Evolutionary conservation across 2,797 vertebrate genomes (phyloP).

Genomic region (Trematomus bernacchii): DNA sequence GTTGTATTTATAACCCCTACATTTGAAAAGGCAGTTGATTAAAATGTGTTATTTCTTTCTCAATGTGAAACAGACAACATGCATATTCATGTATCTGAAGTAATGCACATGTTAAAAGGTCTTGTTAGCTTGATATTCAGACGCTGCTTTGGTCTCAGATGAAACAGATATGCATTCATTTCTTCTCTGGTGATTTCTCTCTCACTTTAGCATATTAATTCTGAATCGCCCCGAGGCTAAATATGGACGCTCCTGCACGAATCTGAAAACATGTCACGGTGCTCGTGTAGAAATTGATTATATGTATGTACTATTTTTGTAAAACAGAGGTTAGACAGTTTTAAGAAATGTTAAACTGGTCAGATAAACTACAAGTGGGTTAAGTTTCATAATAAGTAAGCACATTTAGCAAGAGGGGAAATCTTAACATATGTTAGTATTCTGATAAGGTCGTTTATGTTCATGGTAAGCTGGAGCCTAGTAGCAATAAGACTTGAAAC

Average conservation of each 20-base stretch:
- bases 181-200: slow-evolving; percentile 55
- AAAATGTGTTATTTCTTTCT: slow-evolving; percentile 21
- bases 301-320: slow-evolving; percentile 19
- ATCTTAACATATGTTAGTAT: background rate
- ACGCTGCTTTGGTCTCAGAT: slow-evolving; percentile 57
- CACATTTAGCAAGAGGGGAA: background rate
- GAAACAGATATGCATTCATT: slow-evolving; percentile 62
- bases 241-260: slow-evolving; percentile 6
- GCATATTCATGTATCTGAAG: slow-evolving; percentile 43
- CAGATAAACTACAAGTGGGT: background rate
- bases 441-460: background rate
- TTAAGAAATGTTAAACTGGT: background rate
- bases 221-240: slow-evolving; percentile 36
- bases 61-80: slow-evolving; percentile 1
- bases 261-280: slow-evolving; percentile 36
- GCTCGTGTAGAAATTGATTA: slow-evolving; percentile 29
- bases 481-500: background rate
- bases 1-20: slow-evolving; percentile 9
- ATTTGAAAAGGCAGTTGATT: slow-evolving; percentile 35
- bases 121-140: slow-evolving; percentile 56
- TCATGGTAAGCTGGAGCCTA: background rate
- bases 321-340: slow-evolving; percentile 13
- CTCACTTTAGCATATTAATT: slow-evolving; percentile 59
- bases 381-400: background rate
- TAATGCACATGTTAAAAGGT: slow-evolving; percentile 36